Conservation (phyloP, 2,113 vertebrate species). For the Acrocephalus kingi region DNA sequence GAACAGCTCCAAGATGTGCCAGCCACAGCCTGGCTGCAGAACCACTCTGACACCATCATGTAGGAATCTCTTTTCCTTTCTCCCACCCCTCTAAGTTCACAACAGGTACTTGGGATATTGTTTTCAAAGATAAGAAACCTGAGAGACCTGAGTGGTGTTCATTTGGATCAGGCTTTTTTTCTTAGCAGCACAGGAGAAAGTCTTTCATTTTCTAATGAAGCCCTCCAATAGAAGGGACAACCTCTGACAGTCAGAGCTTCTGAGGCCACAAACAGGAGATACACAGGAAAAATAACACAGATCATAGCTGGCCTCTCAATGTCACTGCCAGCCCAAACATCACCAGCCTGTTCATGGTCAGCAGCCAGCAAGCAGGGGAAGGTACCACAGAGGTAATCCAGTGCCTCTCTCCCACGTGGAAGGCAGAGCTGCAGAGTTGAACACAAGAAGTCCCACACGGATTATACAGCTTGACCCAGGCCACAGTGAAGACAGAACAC, state of each 20-base stretch:
- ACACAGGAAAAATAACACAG: neutral
- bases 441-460: neutral
- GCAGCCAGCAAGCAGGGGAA: neutral
- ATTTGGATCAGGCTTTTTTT: neutral
- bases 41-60: fast-evolving
- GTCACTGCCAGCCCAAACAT: neutral
- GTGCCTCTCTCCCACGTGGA: neutral
- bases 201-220: neutral
- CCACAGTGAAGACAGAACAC: neutral
- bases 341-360: neutral
- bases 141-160: neutral
- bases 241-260: neutral
- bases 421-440: neutral
- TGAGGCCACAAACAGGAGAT: neutral
- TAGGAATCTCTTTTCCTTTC: neutral
- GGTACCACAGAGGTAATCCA: neutral
- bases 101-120: neutral
- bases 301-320: neutral
- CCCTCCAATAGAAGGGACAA: neutral
- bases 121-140: neutral
- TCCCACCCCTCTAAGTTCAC: neutral
- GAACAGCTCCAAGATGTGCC: neutral
- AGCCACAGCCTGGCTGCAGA: neutral
- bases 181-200: neutral
- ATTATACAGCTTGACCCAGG: neutral